Evolutionary conservation across 2,888 invertebrate genomes (phyloP).

Genomic region (Strigamia maritima): DNA sequence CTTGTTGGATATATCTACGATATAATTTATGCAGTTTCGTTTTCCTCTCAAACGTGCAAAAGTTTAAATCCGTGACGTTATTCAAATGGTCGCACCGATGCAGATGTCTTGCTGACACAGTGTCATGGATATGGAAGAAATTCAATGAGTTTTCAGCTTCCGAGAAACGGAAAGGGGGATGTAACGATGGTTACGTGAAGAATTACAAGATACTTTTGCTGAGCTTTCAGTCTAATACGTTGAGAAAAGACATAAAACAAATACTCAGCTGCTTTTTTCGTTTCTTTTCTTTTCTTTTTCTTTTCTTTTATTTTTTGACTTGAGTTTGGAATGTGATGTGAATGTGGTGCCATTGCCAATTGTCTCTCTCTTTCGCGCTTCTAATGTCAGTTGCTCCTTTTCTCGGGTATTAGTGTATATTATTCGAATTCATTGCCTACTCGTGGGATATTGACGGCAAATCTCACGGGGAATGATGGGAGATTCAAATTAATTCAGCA

Average conservation of each 20-base stretch:
- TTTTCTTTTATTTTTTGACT: background rate
- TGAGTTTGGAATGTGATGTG: background rate
- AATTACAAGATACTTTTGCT: conserved; percentile 30
- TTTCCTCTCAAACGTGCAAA: conserved; percentile 9
- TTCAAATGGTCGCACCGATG: conserved; percentile 21
- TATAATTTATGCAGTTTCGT: conserved; percentile 32
- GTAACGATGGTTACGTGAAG: conserved; percentile 19
- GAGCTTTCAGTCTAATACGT: conserved; percentile 23
- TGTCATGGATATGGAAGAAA: conserved; percentile 31
- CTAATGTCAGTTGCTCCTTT: conserved; percentile 17
- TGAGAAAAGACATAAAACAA: conserved; percentile 17
- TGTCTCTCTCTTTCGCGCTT: background rate
- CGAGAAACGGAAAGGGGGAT: background rate
- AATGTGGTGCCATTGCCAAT: conserved; percentile 20
- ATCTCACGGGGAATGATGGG: conserved; percentile 34
- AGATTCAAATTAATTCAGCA: conserved; percentile 34
- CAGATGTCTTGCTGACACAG: conserved; percentile 34
- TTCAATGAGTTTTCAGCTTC: conserved; percentile 30
- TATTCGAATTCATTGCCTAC: conserved; percentile 32
- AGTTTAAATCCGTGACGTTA: conserved; percentile 34
- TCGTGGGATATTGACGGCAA: conserved; percentile 34
- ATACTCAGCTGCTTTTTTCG: no score
- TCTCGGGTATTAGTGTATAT: conserved; percentile 32
- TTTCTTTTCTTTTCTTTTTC: background rate
- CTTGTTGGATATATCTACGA: conserved; percentile 25